Conservation (phyloP, 1,140 invertebrate species). For the Trypoxylus dichotomus region DNA sequence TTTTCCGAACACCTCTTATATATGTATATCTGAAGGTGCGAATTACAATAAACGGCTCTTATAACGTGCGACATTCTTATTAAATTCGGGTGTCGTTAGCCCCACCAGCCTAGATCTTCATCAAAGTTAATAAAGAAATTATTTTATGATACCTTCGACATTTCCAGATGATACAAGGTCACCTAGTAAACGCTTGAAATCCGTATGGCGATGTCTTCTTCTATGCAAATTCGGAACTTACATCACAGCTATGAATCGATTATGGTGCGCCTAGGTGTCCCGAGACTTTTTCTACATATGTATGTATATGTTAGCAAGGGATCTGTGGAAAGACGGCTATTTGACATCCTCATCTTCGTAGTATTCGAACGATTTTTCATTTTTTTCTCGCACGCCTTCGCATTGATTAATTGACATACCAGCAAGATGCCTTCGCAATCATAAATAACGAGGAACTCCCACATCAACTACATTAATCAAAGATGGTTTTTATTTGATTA, state of each 20-base stretch:
- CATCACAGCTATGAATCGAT: background rate
- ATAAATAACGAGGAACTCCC: background rate
- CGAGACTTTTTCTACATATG: background rate
- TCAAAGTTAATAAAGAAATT: background rate
- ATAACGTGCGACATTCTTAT: background rate
- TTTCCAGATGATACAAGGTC: background rate
- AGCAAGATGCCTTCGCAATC: background rate
- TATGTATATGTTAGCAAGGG: background rate
- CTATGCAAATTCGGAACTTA: background rate
- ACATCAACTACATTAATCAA: background rate
- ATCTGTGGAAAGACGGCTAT: background rate
- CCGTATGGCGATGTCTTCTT: background rate
- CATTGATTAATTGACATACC: slow-evolving; percentile 2
- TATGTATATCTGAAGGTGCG: background rate
- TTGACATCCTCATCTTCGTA: background rate
- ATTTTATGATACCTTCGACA: background rate
- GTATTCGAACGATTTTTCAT: background rate
- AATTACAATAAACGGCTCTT: background rate
- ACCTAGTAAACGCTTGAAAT: background rate
- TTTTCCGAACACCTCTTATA: background rate
- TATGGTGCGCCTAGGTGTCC: background rate
- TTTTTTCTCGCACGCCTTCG: background rate
- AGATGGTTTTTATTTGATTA: background rate
- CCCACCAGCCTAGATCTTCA: background rate
- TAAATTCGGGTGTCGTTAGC: background rate